Conservation (phyloP, 2,113 vertebrate species). For the Pseudopodoces humilis region DNA sequence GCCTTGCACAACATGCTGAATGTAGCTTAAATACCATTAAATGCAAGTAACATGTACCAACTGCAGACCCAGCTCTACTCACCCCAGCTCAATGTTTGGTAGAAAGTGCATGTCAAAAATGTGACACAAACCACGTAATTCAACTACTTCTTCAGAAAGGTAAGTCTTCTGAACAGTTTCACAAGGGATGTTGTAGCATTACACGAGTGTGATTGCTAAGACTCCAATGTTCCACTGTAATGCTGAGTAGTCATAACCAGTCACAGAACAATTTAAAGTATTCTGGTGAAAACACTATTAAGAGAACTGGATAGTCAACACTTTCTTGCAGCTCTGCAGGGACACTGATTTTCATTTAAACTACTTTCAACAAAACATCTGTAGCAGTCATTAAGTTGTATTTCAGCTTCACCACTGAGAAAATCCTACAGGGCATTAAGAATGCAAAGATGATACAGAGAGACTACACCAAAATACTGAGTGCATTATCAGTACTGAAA, state of each 20-base stretch:
- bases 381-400: background rate
- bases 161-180: constrained; percentile 24
- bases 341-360: background rate
- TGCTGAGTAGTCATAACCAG: background rate
- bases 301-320: background rate
- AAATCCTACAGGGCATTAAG: background rate
- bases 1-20: background rate
- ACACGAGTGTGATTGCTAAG: background rate
- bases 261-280: background rate
- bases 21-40: background rate
- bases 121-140: background rate
- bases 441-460: background rate
- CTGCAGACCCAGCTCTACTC: constrained; percentile 37
- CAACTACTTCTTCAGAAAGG: constrained; percentile 33
- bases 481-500: background rate
- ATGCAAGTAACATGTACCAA: background rate
- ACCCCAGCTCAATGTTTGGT: constrained; percentile 3
- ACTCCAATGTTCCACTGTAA: background rate
- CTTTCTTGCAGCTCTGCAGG: background rate
- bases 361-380: background rate
- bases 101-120: background rate
- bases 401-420: background rate
- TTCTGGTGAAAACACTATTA: background rate
- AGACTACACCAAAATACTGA: background rate
- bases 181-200: background rate